Conservation (phyloP, 1,140 invertebrate genomes). For the Lamellibrachia luymesi region DNA sequence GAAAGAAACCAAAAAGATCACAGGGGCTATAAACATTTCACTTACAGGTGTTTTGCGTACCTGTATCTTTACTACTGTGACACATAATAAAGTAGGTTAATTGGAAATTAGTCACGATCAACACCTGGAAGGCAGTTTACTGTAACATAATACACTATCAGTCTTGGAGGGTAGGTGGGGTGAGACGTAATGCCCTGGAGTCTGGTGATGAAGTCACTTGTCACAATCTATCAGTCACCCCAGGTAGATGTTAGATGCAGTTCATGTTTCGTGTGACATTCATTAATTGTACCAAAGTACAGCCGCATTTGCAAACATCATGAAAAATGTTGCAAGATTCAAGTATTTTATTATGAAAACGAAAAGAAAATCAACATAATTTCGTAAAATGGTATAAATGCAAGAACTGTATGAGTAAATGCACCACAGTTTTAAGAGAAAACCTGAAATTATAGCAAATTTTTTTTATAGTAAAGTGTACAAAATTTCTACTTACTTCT, state of each 20-base stretch:
- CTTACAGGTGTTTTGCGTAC: not conserved
- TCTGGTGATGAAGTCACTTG: not conserved
- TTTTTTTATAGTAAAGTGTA: too few species aligned
- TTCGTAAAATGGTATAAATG: too few species aligned
- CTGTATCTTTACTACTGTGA: not conserved
- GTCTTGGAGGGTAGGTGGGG: too few species aligned
- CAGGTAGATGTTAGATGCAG: not conserved
- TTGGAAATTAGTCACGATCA: not conserved
- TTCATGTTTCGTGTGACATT: not conserved
- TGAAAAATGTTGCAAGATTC: too few species aligned
- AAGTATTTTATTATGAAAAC: too few species aligned
- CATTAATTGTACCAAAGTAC: not conserved
- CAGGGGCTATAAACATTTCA: not conserved
- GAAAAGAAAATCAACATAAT: too few species aligned
- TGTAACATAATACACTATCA: not conserved
- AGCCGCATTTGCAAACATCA: not conserved
- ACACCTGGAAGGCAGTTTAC: not conserved
- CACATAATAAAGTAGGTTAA: not conserved
- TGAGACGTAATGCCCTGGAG: not conserved
- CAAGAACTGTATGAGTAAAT: too few species aligned
- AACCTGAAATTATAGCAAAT: too few species aligned
- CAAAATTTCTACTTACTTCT: constrained; percentile 72
- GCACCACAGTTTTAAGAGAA: too few species aligned
- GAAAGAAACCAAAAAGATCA: not conserved
- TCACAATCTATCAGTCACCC: not conserved